A percentile compares a stretch with the other conserved stretches of the same genome.
These are phyloP conservation scores for Cettia cetti DNA, from an alignment of 2,113 vertebrate genomes.

Conservation along the genomic window DNA sequence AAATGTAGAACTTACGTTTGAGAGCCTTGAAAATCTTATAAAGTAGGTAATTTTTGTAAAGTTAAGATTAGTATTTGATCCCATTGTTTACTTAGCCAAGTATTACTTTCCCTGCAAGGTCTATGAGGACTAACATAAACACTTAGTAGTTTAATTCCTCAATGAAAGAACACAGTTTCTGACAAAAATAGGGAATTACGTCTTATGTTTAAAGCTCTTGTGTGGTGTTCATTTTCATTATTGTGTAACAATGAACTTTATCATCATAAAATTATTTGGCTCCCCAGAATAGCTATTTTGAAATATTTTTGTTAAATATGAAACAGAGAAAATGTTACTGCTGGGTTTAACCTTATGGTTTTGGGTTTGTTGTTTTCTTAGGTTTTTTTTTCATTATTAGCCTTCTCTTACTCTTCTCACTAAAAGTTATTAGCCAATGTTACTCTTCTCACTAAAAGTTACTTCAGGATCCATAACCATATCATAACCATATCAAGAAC, in stretches of 20 bases:
- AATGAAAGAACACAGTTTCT: not conserved
- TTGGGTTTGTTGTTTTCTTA: not conserved
- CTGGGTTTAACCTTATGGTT: not conserved
- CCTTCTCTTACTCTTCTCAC: not conserved
- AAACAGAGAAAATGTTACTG: not conserved
- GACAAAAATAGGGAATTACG: not conserved
- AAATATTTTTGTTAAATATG: not conserved
- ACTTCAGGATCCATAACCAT: not conserved
- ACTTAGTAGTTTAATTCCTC: not conserved
- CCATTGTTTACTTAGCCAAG: not conserved
- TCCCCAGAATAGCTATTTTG: not conserved
- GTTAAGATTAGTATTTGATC: not conserved
- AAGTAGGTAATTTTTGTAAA: not conserved
- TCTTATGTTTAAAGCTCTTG: not conserved
- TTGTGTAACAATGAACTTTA: not conserved
- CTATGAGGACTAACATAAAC: not conserved
- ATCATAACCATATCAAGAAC: not conserved
- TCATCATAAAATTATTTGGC: not conserved
- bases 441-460: not conserved
- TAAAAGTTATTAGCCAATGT: no score
- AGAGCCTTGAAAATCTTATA: not conserved
- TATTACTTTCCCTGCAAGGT: not conserved
- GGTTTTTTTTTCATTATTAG: not conserved
- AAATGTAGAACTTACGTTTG: not conserved
- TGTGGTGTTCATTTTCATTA: not conserved